Evolutionary conservation across 1,140 invertebrate genomes (phyloP), one percentile per base, ranked within the genome.

Genomic region (Anastrepha ludens): DNA sequence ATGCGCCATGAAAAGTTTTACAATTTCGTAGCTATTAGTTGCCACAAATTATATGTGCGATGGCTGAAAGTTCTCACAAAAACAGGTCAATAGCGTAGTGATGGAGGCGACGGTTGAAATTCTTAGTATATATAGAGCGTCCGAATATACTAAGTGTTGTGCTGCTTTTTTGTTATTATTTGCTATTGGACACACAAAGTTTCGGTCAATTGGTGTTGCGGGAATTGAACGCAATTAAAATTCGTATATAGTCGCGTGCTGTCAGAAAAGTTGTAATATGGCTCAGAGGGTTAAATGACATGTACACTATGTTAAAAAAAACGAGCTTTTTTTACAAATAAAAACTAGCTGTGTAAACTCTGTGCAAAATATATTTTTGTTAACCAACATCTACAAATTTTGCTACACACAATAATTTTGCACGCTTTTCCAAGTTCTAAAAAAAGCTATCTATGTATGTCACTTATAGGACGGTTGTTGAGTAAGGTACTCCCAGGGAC

Each of bases 11-110:
- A 41, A 67, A 67, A 67, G 20, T 67, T 67, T 67, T 41, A 39
- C 64, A 67, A 67, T 67, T 67, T 67, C 9, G 64, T 39, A 67
- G 64, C 64, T 67, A 67, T 67, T 67, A 67, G 29, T 67, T 67
- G 29, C 64, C 64, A 67, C 64, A 67, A 67, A 67, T 67, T 67
- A 67, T 20, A 29, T 41, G 0, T 67, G 39, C 29, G 64, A 67
- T 41, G 64, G 29, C 64, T 65, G 64, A 41, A 67, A 67, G 29
- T 67, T 67, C 29, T 39, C 64, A 41, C 9, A 67, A 67, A 67
- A 39, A 67, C 29, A 67, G 29, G 29, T 67, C 70, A 74, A 74
- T 74, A 47, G 41, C 17, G 67, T 47, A 8, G 2, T 29, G n/a
- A 9, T 67, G 39, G 7, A 62, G 60, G 60, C 15, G 15, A 62